Percentiles rank a stretch among this genome's conserved stretches.
phyloP scores from a whole-genome alignment of 2,888 invertebrate genomes.

The Blomia tropicalis region DNA sequence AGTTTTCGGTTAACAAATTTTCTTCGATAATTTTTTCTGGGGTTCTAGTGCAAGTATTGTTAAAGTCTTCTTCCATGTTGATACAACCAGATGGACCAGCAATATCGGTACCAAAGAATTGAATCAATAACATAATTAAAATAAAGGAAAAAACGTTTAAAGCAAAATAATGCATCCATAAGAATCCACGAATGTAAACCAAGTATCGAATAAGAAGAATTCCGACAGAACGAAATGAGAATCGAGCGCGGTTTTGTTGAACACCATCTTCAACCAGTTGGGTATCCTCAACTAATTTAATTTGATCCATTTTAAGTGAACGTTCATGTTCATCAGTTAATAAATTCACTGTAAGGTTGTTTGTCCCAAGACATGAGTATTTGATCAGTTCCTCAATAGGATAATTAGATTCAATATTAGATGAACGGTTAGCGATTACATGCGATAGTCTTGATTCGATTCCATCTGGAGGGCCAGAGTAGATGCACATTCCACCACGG shows the following conservation, averaged over 20 bases:
- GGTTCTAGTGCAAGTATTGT: conserved; percentile 2
- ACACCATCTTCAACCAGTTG: background rate
- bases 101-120: background rate
- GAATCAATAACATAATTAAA: background rate
- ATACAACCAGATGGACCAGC: conserved; percentile 9
- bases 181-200: background rate
- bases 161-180: background rate
- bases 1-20: background rate
- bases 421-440: background rate
- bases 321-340: background rate
- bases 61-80: conserved; percentile 16
- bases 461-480: background rate
- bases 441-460: background rate
- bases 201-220: background rate
- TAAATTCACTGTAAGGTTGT: background rate
- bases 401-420: background rate
- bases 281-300: background rate
- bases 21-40: conserved; percentile 1
- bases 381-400: conserved; percentile 4
- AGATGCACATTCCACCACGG: conserved; percentile 1
- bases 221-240: background rate
- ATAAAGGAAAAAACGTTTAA: background rate
- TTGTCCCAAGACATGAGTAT: background rate
- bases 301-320: background rate
- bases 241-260: background rate